Evolutionary conservation across 2,888 invertebrate genomes (phyloP), one percentile per base, ranked within the genome.

Genomic region (Drosophila macrospina): DNA sequence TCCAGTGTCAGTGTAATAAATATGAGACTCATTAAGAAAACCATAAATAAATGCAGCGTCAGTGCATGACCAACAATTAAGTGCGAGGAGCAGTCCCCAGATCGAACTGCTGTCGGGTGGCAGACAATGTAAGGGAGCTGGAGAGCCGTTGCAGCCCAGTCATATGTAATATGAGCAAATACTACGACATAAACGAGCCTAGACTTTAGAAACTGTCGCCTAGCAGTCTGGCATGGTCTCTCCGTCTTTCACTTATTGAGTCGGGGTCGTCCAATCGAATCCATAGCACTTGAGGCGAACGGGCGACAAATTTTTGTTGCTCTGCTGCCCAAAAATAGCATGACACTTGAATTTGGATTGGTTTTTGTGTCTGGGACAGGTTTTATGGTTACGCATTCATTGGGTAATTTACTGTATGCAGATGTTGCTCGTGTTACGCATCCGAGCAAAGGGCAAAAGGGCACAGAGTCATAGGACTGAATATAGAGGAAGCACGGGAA

Each of bases 11-110:
- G 67, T 78, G 78, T 67, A 81, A 85, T 76, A 85, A 86, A 88
- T 84, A 82, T 86, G 80, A 80, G 76, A 85, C 80, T 89, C 88
- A 89, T 89, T 89, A 89, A 87, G 86, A 78, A 84, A 84, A 89
- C 88, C 89, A 89, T 89, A 88, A 89, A 89, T 86, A 89, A 89
- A 82, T 81, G 86, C 86, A 77, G 65, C 74, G 88, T 86, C 88
- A 87, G 88, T 68, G 87, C 77, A 82, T 79, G 83, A 85, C 85
- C 78, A 68, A 76, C 87, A 83, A 80, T 80, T 80, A 81, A 79
- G 78, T 70, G 83, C 68, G 73, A 61, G 85, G 65, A 78, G 79
- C 70, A 69, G 76, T 24, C 56, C 55, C 54, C 61, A 74, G 74
- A 74, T 65, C 74, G 47, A 47, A 36, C 20, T 41, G 42, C 44